A percentile compares a stretch with the other conserved stretches of the same genome.
Evolutionary conservation across 2,797 vertebrate species (phyloP).

Genomic region (Melanotaenia parkinsoni): DNA sequence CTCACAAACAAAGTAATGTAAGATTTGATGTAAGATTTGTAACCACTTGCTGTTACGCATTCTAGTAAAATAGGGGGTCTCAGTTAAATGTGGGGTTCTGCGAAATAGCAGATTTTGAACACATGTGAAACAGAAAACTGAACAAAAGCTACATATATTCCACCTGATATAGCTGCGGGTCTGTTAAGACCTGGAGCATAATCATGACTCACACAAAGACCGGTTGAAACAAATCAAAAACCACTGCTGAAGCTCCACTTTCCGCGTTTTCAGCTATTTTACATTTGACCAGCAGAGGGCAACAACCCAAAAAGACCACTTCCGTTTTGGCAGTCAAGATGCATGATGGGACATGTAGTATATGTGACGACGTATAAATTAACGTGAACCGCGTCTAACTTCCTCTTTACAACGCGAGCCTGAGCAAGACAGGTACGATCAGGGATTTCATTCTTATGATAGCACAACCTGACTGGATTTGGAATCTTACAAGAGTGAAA

Average conservation of each 20-base stretch:
- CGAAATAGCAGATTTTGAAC: neutral
- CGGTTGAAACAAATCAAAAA: neutral
- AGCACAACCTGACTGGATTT: accelerated
- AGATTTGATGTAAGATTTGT: conserved; percentile 36
- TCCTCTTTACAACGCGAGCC: conserved; percentile 81
- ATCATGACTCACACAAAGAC: neutral
- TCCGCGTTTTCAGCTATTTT: neutral
- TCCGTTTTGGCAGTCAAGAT: conserved; percentile 16
- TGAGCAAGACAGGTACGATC: conserved; percentile 65
- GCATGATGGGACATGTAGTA: conserved; percentile 77
- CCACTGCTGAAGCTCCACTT: neutral
- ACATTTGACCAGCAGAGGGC: conserved; percentile 51
- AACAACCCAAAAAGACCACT: neutral
- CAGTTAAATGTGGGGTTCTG: neutral
- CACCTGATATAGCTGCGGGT: neutral
- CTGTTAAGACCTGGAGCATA: neutral
- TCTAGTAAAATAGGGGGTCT: neutral
- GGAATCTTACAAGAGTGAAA: accelerated
- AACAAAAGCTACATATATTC: neutral
- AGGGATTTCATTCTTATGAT: accelerated
- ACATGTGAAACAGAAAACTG: neutral
- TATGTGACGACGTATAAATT: conserved; percentile 50
- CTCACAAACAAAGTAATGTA: conserved; percentile 39
- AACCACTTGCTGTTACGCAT: neutral
- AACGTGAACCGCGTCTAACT: neutral